These are phyloP conservation scores for Helicolenus hilgendorfi DNA, from an alignment of 2,797 vertebrate species.

Conservation along the genomic window DNA sequence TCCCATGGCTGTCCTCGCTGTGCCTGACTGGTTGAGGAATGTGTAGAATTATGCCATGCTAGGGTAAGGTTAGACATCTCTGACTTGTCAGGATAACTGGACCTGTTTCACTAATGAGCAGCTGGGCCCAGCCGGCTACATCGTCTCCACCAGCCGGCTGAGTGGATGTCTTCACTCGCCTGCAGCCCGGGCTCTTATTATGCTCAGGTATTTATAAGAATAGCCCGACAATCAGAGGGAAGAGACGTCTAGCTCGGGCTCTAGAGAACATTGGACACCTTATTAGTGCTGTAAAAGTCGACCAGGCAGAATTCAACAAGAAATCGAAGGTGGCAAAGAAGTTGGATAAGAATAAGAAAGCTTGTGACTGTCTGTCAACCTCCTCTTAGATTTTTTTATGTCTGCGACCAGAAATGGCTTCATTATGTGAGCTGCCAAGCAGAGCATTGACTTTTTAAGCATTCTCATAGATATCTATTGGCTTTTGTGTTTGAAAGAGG, in stretches of 20 bases:
- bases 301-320: conserved; percentile 40
- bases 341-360: conserved; percentile 36
- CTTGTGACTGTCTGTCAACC: conserved; percentile 24
- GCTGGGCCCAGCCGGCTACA: conserved; percentile 47
- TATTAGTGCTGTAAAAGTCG: conserved; percentile 66
- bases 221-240: conserved; percentile 34
- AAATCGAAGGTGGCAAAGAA: conserved; percentile 41
- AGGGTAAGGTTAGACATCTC: conserved; percentile 60
- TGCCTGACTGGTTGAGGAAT: conserved; percentile 55
- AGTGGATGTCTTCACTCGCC: conserved; percentile 61
- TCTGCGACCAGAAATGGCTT: conserved; percentile 9
- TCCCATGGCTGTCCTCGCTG: conserved; percentile 23
- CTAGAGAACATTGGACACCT: conserved; percentile 49
- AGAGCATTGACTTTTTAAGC: conserved; percentile 21
- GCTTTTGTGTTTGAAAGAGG: conserved; percentile 27
- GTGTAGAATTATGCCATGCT: conserved; percentile 42
- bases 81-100: conserved; percentile 66
- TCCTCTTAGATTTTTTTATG: conserved; percentile 3
- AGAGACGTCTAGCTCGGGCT: conserved; percentile 36
- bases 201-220: conserved; percentile 71
- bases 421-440: conserved; percentile 10
- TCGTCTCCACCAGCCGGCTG: conserved; percentile 23
- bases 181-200: conserved; percentile 61
- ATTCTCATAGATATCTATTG: conserved; percentile 18
- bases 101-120: conserved; percentile 79